Evolutionary conservation across 2,113 vertebrate species (phyloP).

Genomic region (Heloderma charlesbogerti): DNA sequence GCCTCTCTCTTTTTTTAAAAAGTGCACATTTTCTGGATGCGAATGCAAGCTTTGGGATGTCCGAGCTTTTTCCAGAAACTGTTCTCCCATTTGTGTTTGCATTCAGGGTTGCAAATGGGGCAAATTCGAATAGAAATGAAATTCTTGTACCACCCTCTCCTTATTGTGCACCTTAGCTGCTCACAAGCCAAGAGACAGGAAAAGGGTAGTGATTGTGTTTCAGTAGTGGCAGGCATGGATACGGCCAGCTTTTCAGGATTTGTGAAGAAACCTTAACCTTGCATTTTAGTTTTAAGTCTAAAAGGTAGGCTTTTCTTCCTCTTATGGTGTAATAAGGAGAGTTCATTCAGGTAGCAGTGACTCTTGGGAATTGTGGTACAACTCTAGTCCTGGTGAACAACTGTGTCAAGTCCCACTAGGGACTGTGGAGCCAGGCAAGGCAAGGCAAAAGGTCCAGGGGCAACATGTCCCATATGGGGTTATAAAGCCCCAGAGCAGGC

Average conservation of each 20-base stretch:
- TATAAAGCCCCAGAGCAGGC: slow-evolving; percentile 47
- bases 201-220: slow-evolving; percentile 1
- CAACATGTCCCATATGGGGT: slow-evolving; percentile 47
- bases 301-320: slow-evolving; percentile 30
- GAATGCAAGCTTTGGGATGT: too few species aligned
- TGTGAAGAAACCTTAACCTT: slow-evolving; percentile 12
- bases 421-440: slow-evolving; percentile 41
- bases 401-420: slow-evolving; percentile 13
- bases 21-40: too few species aligned
- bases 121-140: too few species aligned
- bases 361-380: slow-evolving; percentile 36
- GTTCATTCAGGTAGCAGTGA: slow-evolving; percentile 42
- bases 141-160: neutral
- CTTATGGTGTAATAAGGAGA: slow-evolving; percentile 32
- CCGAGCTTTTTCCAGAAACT: too few species aligned
- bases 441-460: slow-evolving; percentile 42
- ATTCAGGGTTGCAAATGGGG: too few species aligned
- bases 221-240: neutral
- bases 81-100: too few species aligned
- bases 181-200: neutral
- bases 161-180: neutral
- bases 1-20: too few species aligned
- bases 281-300: slow-evolving; percentile 33
- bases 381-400: slow-evolving; percentile 22
- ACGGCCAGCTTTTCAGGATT: slow-evolving; percentile 1